phyloP scores from a whole-genome alignment of 2,113 vertebrate genomes.

The Ploceus nigricollis region DNA sequence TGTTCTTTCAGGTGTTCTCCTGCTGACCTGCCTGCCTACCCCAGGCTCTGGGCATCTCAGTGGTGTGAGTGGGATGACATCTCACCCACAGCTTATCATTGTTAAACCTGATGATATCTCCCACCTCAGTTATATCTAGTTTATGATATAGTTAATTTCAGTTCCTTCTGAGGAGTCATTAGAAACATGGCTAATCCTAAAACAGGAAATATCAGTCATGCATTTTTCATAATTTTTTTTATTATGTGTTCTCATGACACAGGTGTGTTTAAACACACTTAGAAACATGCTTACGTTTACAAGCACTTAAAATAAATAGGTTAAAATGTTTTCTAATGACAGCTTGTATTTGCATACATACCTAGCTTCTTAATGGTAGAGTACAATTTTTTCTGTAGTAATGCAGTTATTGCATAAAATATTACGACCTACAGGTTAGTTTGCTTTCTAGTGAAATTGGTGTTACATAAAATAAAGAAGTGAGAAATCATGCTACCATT shows the following conservation, averaged over 20 bases:
- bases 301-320: neutral
- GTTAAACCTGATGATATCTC: neutral
- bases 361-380: neutral
- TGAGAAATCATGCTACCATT: neutral
- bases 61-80: neutral
- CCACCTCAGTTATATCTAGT: neutral
- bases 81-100: neutral
- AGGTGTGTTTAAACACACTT: neutral
- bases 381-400: neutral
- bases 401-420: neutral
- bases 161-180: fast-evolving
- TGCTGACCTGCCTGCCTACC: neutral
- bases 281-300: too few species aligned
- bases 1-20: neutral
- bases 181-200: neutral
- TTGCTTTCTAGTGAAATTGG: neutral
- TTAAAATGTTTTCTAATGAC: neutral
- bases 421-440: neutral
- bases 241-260: neutral
- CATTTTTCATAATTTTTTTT: neutral
- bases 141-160: neutral
- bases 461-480: neutral
- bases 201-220: neutral
- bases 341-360: neutral
- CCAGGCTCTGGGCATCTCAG: neutral